These are phyloP conservation scores for Lutra lutra DNA, from an alignment of 2,797 vertebrate species.

Conservation along the genomic window DNA sequence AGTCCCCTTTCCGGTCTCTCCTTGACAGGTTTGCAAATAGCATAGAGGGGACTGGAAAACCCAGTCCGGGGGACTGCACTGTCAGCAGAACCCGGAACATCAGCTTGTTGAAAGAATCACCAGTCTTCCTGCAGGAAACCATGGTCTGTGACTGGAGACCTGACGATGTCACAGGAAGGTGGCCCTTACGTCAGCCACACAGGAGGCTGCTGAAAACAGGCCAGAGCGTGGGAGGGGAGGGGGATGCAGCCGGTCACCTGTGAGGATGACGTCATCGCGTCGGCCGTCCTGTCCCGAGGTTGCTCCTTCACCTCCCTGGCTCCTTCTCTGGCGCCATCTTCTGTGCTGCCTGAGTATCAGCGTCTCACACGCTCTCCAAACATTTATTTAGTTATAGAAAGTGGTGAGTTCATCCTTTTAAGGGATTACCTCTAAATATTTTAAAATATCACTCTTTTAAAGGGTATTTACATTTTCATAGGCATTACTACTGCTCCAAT, in stretches of 20 bases:
- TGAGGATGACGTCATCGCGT: background rate
- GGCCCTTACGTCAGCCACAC: background rate
- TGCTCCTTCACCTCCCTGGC: background rate
- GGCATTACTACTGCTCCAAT: background rate
- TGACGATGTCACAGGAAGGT: background rate
- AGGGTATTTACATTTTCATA: background rate
- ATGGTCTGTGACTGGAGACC: background rate
- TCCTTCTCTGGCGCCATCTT: background rate
- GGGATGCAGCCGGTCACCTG: background rate
- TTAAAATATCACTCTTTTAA: conserved; percentile 25
- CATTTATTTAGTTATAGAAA: background rate
- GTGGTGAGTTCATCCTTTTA: background rate
- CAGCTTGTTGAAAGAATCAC: background rate
- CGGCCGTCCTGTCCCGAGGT: background rate
- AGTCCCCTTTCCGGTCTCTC: background rate
- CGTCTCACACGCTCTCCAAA: background rate
- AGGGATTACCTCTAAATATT: background rate
- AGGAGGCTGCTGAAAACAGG: background rate
- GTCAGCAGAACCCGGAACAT: background rate
- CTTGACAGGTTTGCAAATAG: background rate
- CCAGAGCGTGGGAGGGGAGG: background rate
- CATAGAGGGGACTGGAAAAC: background rate
- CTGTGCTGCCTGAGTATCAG: background rate
- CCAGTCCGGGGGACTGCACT: background rate
- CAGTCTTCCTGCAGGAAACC: conserved; percentile 53